phyloP scores from a whole-genome alignment of 2,888 invertebrate genomes.

The Macrophya alboannulata region DNA sequence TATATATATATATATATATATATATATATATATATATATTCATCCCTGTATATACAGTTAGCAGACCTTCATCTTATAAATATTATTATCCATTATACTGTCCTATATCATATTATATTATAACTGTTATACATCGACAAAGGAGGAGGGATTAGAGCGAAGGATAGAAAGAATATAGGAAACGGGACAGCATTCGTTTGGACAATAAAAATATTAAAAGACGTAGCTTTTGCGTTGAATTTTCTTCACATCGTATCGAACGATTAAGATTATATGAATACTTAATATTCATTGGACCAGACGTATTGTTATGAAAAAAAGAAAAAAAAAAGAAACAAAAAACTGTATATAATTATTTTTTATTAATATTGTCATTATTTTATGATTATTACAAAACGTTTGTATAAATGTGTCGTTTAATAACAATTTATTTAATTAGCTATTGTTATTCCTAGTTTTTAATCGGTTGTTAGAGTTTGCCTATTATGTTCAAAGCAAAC shows the following conservation, averaged over 20 bases:
- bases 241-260: constrained; percentile 29
- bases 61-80: not conserved
- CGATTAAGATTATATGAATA: constrained; percentile 63
- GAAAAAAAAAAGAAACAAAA: constrained; percentile 58
- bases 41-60: constrained; percentile 50
- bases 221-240: constrained; percentile 33
- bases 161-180: constrained; percentile 9
- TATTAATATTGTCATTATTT: constrained; percentile 68
- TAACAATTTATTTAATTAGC: constrained; percentile 72
- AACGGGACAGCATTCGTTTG: constrained; percentile 27
- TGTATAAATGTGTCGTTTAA: constrained; percentile 72
- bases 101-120: constrained; percentile 45
- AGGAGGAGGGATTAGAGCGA: not conserved
- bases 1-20: constrained; percentile 37
- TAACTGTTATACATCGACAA: constrained; percentile 39
- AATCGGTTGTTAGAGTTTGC: constrained; percentile 31
- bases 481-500: constrained; percentile 58
- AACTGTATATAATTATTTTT: constrained; percentile 66
- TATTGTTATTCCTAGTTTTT: constrained; percentile 36
- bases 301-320: constrained; percentile 64
- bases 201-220: constrained; percentile 49
- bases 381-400: constrained; percentile 67
- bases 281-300: constrained; percentile 73
- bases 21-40: constrained; percentile 42
- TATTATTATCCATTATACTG: constrained; percentile 27